Conservation (phyloP, 2,888 invertebrate genomes). For the Ophion ellenae region DNA sequence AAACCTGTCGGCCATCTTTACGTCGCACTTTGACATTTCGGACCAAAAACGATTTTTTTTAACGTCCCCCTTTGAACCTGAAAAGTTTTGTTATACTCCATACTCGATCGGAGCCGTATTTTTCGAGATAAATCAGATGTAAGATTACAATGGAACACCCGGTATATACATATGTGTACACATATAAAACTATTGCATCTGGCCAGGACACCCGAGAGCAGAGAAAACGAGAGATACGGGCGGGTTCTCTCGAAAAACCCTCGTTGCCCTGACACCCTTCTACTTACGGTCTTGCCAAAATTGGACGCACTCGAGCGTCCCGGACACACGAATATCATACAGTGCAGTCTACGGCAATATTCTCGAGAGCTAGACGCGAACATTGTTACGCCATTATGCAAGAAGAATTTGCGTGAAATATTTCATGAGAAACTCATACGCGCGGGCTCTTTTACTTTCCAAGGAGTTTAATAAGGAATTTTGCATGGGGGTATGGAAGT, state of each 20-base stretch:
- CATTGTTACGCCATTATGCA: neutral
- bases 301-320: conserved; percentile 61
- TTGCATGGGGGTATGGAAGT: neutral
- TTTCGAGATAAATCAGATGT: too few relatives aligned
- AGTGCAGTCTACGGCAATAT: conserved; percentile 12
- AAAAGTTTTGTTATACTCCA: too few relatives aligned
- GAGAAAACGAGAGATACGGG: neutral
- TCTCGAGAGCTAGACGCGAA: neutral
- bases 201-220: conserved; percentile 30
- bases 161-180: neutral
- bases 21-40: too few relatives aligned
- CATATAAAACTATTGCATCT: neutral
- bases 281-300: conserved; percentile 55
- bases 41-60: too few relatives aligned
- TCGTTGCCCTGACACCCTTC: conserved; percentile 33
- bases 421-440: neutral
- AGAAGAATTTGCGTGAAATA: neutral
- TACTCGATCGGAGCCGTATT: too few relatives aligned
- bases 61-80: too few relatives aligned
- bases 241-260: neutral
- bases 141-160: too few relatives aligned
- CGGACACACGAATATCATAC: conserved; percentile 50
- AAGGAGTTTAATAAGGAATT: neutral
- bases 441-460: neutral
- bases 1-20: too few relatives aligned